A percentile compares a stretch with the other conserved stretches of the same genome.
Evolutionary conservation across 2,113 vertebrate species (phyloP).

Genomic region (Sapajus apella): DNA sequence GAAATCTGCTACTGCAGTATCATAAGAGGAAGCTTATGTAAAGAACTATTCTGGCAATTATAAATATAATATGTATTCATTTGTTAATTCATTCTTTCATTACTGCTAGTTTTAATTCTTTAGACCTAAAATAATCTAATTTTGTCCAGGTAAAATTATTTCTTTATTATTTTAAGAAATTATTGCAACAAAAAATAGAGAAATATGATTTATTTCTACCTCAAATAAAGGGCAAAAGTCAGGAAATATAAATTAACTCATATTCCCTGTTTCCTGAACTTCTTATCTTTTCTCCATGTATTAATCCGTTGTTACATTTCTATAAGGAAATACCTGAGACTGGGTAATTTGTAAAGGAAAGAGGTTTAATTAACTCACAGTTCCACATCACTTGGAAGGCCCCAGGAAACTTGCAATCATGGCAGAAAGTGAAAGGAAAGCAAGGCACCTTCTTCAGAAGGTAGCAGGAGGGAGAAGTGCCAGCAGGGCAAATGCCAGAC

Average conservation of each 20-base stretch:
- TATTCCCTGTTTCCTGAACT: neutral
- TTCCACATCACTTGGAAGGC: too few relatives aligned
- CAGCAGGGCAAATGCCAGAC: too few relatives aligned
- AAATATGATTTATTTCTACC: neutral
- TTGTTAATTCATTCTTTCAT: neutral
- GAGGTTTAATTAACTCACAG: too few relatives aligned
- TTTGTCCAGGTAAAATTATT: neutral
- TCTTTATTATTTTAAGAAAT: neutral
- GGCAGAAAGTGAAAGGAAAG: too few relatives aligned
- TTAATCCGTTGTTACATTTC: too few relatives aligned
- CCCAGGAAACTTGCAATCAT: too few relatives aligned
- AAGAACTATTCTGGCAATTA: neutral
- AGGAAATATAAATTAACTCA: neutral
- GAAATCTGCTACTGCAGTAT: slow-evolving; percentile 13
- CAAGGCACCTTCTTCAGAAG: too few relatives aligned
- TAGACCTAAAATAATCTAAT: neutral
- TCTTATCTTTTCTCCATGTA: neutral
- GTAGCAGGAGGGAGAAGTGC: too few relatives aligned
- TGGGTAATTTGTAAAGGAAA: too few relatives aligned
- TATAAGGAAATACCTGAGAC: too few relatives aligned
- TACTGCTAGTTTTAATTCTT: slow-evolving; percentile 22
- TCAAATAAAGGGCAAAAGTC: slow-evolving; percentile 1
- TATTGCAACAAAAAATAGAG: neutral
- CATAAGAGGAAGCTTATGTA: slow-evolving; percentile 35
- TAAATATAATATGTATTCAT: neutral